Base-by-base conservation (phyloP, 2,888 invertebrate genomes). In the Caenorhabditis japonica region DNA sequence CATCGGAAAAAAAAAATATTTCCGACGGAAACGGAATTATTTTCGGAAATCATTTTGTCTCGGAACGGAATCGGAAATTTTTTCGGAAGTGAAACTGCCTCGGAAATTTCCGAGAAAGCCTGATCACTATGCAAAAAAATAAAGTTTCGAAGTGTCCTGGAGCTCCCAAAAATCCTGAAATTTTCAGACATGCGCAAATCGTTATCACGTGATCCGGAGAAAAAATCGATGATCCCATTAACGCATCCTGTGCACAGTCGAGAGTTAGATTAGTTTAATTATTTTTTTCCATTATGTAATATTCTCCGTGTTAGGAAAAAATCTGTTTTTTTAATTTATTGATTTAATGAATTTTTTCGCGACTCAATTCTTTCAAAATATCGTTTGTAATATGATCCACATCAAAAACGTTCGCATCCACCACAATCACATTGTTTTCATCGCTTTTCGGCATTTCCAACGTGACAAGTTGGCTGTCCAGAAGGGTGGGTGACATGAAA, bases 181-280 rank as follows among this genome's bases (percentile, higher is more conserved):
- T 23, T 56, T 88, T 41, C 90, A 97, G 97, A 99, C 91, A 99
- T 99, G 99, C 91, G 97, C 84, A 99, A 99, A 90, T 96, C 97
- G 4, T 91, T 97, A 82, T 94, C 96, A 3, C 91, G 94, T 88
- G 99, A 99, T 90, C 91, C 93, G 1, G 92, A 93, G 80, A 94
- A 93, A 88, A 94, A 93, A 88, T 97, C 97, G 12, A 92, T 97
- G 55, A 92, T 97, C 89, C 97, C 97, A 27, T 89, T 97, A 83
- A 91, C 92, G 56, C 94, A 96, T 91, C 97, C 97, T 75, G 97
- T 99, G 3, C 68, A 73, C 49, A 72, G 73, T n/a, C 55, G 68
- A 27, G 76, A 76, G 58, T 46, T 73, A 23, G 62, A 64, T 13
- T 75, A 27, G 21, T 51, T 23, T 52, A 59, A 47, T 15, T 53